Percentiles rank a stretch among this genome's conserved stretches.
These are phyloP conservation scores for Dasyprocta punctata DNA, from an alignment of 2,113 vertebrate species.

Conservation along the genomic window DNA sequence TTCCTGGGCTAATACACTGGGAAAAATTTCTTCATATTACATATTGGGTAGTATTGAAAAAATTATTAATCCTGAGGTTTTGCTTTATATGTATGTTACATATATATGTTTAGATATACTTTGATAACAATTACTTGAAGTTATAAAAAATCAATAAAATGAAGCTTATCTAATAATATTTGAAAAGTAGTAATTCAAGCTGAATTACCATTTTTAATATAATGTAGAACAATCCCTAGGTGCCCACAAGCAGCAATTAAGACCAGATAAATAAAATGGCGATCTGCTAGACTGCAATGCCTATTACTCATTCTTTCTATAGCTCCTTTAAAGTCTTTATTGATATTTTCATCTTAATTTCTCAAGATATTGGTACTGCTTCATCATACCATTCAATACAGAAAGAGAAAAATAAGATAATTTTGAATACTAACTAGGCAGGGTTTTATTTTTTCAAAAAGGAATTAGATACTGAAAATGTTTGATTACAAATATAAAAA, in stretches of 20 bases:
- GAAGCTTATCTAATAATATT: slow-evolving; percentile 1
- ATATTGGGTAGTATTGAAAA: neutral
- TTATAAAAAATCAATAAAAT: neutral
- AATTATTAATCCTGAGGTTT: neutral
- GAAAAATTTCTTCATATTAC: neutral
- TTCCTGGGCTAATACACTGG: neutral
- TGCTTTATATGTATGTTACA: neutral
- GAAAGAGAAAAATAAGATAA: neutral
- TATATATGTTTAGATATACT: neutral
- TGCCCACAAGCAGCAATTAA: neutral
- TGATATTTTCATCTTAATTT: slow-evolving; percentile 35
- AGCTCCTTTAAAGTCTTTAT: slow-evolving; percentile 43
- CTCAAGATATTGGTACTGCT: neutral
- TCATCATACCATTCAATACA: neutral
- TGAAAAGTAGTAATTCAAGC: slow-evolving; percentile 8
- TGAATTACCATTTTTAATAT: slow-evolving; percentile 2
- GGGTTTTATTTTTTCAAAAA: slow-evolving; percentile 5
- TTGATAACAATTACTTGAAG: neutral
- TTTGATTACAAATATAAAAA: slow-evolving; percentile 48
- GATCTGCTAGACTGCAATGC: neutral
- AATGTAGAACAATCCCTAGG: neutral
- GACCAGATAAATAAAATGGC: neutral
- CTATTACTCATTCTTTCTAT: neutral
- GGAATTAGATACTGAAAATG: slow-evolving; percentile 42
- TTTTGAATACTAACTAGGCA: neutral